phyloP scores from a whole-genome alignment of 2,113 vertebrate genomes.

The Chrysochloris asiatica region DNA sequence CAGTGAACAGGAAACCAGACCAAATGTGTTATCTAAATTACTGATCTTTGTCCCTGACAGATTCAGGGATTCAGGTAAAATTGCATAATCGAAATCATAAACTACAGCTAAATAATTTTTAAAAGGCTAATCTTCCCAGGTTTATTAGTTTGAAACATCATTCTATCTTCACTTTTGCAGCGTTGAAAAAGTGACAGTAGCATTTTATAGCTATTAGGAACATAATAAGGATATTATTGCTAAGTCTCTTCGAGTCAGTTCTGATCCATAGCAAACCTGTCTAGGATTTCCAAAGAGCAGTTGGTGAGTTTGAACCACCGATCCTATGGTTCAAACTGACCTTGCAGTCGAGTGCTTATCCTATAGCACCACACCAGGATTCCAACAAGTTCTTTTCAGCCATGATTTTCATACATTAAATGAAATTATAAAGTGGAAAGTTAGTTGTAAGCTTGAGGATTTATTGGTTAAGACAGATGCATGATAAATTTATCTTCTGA shows the following conservation, averaged over 20 bases:
- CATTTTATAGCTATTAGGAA: background rate
- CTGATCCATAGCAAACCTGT: too few relatives aligned
- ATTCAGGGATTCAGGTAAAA: constrained; percentile 55
- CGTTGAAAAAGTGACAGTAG: background rate
- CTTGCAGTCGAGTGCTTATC: too few relatives aligned
- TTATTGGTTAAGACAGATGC: background rate
- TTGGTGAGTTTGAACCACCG: too few relatives aligned
- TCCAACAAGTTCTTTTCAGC: background rate
- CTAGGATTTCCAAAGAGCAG: too few relatives aligned
- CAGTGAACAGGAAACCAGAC: background rate
- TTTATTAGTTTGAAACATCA: constrained; percentile 29
- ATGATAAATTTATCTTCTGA: background rate
- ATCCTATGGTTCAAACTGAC: too few relatives aligned
- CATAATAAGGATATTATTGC: too few relatives aligned
- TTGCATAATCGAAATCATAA: constrained; percentile 42
- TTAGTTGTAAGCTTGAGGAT: background rate
- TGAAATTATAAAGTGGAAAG: background rate
- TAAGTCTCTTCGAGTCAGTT: too few relatives aligned
- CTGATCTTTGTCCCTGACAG: constrained; percentile 36
- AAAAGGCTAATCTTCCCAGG: background rate
- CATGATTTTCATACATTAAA: background rate
- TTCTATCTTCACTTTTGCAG: background rate
- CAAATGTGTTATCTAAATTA: background rate
- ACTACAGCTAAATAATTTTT: background rate
- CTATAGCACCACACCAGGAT: too few relatives aligned